Percentiles rank a stretch among this genome's conserved stretches.
These are phyloP conservation scores for Tychaedon coryphoeus DNA, from an alignment of 2,113 vertebrate species.

Conservation along the genomic window DNA sequence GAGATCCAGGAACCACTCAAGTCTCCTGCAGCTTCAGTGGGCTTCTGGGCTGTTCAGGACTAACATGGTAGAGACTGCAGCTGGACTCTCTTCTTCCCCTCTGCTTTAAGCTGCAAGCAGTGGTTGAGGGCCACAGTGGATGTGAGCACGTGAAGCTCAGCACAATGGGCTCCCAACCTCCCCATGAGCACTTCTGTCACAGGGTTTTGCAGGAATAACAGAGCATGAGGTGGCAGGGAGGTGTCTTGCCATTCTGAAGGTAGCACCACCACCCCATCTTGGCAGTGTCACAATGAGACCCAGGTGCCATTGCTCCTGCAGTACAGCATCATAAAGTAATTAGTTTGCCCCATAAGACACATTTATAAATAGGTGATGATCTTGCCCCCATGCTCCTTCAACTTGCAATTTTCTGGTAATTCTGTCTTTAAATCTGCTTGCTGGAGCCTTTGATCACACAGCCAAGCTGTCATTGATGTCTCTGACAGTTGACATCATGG, in stretches of 20 bases:
- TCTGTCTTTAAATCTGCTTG: slow-evolving; percentile 23
- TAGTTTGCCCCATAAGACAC: neutral
- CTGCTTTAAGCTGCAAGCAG: neutral
- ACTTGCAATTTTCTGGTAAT: slow-evolving; percentile 18
- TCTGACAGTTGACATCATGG: slow-evolving; percentile 56
- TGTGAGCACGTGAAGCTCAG: neutral
- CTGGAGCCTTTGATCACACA: slow-evolving; percentile 22
- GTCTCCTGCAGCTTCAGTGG: neutral
- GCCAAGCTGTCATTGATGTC: slow-evolving; percentile 13
- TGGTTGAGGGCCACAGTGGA: neutral
- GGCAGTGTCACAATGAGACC: neutral
- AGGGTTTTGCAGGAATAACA: neutral
- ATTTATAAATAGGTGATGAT: neutral
- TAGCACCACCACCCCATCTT: neutral
- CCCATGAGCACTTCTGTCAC: neutral
- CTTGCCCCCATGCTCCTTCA: neutral
- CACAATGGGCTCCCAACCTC: neutral
- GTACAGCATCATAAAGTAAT: neutral
- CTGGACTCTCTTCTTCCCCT: neutral
- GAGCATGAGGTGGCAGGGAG: neutral
- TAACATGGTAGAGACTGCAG: fast-evolving
- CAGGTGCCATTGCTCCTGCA: neutral
- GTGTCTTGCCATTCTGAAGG: neutral
- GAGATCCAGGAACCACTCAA: neutral
- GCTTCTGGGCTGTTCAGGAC: neutral